Evolutionary conservation across 2,797 vertebrate genomes (phyloP).

Genomic region (Gallinago solitaria): DNA sequence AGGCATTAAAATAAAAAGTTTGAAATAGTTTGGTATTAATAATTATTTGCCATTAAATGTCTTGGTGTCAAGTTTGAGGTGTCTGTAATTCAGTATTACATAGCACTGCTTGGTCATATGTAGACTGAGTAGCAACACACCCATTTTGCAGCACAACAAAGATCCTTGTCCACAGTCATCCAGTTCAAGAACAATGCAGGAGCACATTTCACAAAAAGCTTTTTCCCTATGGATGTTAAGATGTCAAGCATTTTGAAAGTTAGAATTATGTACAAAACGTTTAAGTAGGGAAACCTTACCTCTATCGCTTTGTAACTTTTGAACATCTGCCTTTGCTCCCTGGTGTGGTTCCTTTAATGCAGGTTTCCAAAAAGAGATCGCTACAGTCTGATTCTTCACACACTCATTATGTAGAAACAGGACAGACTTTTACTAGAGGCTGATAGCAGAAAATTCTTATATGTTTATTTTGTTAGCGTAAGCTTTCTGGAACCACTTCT

Average conservation of each 20-base stretch:
- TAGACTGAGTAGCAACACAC: not conserved
- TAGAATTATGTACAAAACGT: not conserved
- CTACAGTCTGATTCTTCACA: not conserved
- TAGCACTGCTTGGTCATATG: not conserved
- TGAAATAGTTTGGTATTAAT: not conserved
- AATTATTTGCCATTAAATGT: not conserved
- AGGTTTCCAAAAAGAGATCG: not conserved
- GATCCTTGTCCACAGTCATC: not conserved
- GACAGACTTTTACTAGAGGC: not conserved
- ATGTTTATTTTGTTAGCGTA: not conserved
- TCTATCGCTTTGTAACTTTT: not conserved
- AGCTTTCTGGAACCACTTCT: not conserved
- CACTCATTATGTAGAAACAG: not conserved
- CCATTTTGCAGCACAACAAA: not conserved
- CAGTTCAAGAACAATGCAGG: not conserved
- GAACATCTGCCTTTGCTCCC: not conserved
- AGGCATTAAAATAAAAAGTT: not conserved
- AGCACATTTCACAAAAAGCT: not conserved
- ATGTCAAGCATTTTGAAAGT: not conserved
- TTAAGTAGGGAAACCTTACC: not conserved
- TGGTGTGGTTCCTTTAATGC: not conserved
- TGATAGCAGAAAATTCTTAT: not conserved
- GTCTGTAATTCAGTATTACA: not conserved
- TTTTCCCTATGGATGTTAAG: not conserved
- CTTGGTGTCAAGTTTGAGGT: not conserved